These are phyloP conservation scores for Melinaea menophilus DNA, from an alignment of 2,888 invertebrate genomes.

Conservation along the genomic window DNA sequence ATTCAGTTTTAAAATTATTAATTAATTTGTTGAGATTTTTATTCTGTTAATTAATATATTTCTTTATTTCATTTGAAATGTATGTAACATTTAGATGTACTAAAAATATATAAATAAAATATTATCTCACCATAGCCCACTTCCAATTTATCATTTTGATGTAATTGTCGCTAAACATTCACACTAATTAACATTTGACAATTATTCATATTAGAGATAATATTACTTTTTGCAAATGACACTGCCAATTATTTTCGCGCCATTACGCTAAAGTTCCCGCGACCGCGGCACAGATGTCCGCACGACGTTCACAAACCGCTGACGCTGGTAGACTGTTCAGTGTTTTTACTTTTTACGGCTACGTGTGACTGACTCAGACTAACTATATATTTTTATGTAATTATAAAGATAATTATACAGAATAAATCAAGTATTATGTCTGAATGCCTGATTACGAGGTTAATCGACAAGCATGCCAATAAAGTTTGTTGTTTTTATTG, in stretches of 20 bases:
- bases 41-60: too few species aligned
- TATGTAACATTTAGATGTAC: too few species aligned
- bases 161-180: slow-evolving; percentile 30
- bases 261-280: slow-evolving; percentile 66
- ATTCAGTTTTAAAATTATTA: too few species aligned
- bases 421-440: slow-evolving; percentile 4
- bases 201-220: slow-evolving; percentile 20
- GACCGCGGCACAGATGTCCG: slow-evolving; percentile 37
- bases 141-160: slow-evolving; percentile 49
- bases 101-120: neutral
- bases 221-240: slow-evolving; percentile 13
- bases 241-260: slow-evolving; percentile 50
- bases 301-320: slow-evolving; percentile 45
- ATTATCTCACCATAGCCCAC: slow-evolving; percentile 47
- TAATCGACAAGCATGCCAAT: neutral
- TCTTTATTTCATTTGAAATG: too few species aligned
- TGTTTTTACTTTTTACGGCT: slow-evolving; percentile 10
- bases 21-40: too few species aligned
- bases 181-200: slow-evolving; percentile 21
- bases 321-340: slow-evolving; percentile 45
- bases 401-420: slow-evolving; percentile 3
- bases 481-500: neutral
- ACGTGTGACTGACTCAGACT: slow-evolving; percentile 4
- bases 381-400: slow-evolving; percentile 1
- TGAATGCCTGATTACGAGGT: slow-evolving; percentile 1